Evolutionary conservation across 2,888 invertebrate genomes (phyloP).

Genomic region (Caenorhabditis uteleia): DNA sequence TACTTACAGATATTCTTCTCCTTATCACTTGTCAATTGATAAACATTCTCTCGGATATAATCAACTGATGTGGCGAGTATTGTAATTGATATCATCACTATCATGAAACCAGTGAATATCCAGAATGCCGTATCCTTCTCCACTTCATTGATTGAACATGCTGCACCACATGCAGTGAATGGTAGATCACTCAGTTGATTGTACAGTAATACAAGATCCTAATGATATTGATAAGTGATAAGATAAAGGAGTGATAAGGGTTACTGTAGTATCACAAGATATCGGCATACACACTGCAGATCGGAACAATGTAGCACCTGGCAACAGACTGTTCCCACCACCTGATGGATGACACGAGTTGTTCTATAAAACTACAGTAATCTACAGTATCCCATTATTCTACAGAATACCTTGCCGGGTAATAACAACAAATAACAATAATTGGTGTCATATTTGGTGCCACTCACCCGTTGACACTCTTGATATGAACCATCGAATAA

Average conservation of each 20-base stretch:
- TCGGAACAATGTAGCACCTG: constrained; percentile 8
- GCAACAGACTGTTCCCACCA: background rate
- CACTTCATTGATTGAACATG: constrained; percentile 14
- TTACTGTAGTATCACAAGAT: constrained; percentile 23
- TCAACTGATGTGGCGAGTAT: constrained; percentile 15
- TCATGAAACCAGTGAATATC: constrained; percentile 26
- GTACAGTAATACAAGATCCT: background rate
- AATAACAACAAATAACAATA: constrained; percentile 17
- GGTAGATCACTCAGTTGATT: background rate
- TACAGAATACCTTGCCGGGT: no score
- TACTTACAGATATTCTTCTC: background rate
- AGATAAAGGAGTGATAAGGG: no score
- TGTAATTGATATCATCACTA: constrained; percentile 12
- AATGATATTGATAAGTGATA: no score
- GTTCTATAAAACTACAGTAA: no score
- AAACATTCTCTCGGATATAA: constrained; percentile 3
- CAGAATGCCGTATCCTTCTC: constrained; percentile 30
- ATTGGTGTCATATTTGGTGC: constrained; percentile 23
- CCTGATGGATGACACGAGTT: constrained; percentile 6
- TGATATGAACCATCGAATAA: constrained; percentile 28
- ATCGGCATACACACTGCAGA: constrained; percentile 32
- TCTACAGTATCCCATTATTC: no score
- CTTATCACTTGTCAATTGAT: background rate
- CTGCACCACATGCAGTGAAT: constrained; percentile 14
- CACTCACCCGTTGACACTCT: constrained; percentile 22